A percentile compares a stretch with the other conserved stretches of the same genome.
Evolutionary conservation across 2,113 vertebrate genomes (phyloP).

Genomic region (Rhinogobius similis): DNA sequence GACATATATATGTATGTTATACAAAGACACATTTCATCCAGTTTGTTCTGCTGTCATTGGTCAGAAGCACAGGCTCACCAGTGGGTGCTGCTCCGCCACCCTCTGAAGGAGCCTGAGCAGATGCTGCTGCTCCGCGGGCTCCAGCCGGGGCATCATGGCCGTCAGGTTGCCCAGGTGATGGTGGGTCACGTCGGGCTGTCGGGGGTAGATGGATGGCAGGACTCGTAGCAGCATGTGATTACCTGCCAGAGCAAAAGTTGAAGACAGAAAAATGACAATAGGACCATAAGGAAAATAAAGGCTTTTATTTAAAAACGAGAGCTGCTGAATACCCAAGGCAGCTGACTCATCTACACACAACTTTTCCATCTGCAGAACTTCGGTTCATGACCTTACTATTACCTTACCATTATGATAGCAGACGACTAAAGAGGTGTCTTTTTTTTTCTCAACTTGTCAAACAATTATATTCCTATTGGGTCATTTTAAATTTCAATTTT

Average conservation of each 20-base stretch:
- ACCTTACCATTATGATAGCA: no score
- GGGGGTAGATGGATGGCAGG: slow-evolving; percentile 87
- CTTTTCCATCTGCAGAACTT: slow-evolving; percentile 53
- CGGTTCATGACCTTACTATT: slow-evolving; percentile 35
- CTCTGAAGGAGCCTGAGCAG: slow-evolving; percentile 85
- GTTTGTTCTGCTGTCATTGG: no score
- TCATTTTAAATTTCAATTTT: no score
- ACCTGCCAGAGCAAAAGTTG: slow-evolving; percentile 70
- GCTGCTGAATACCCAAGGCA: slow-evolving; percentile 37
- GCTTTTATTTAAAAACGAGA: slow-evolving; percentile 27
- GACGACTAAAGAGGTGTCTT: no score
- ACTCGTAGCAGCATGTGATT: slow-evolving; percentile 89
- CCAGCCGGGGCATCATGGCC: slow-evolving; percentile 80
- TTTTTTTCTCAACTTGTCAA: no score
- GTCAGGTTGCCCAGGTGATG: slow-evolving; percentile 78
- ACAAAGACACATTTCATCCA: no score
- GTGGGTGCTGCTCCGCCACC: slow-evolving; percentile 82
- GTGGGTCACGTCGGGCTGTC: slow-evolving; percentile 79
- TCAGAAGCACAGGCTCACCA: slow-evolving; percentile 80
- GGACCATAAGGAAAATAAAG: slow-evolving; percentile 14
- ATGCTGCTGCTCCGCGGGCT: slow-evolving; percentile 84
- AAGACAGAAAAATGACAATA: slow-evolving; percentile 1
- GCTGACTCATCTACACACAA: slow-evolving; percentile 38
- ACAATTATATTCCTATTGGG: no score
- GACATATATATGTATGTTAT: no score